These are phyloP conservation scores for Scaptomyza caliginosa DNA, from an alignment of 2,888 invertebrate species.

Conservation along the genomic window DNA sequence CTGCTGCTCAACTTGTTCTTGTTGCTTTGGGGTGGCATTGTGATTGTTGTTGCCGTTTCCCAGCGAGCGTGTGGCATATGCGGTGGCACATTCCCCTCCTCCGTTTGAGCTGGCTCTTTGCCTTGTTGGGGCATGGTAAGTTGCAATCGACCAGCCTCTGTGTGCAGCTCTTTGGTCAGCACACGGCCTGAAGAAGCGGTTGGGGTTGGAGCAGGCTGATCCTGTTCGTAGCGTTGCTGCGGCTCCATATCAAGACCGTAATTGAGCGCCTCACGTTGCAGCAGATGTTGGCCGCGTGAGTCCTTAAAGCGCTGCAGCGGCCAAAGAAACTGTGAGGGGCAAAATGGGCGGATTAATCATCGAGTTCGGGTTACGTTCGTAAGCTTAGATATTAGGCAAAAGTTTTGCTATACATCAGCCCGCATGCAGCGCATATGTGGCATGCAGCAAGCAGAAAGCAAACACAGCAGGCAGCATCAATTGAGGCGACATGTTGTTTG, in stretches of 20 bases:
- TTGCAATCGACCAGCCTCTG: conserved; percentile 40
- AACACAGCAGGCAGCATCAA: conserved; percentile 11
- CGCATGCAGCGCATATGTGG: conserved; percentile 12
- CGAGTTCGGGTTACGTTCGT: conserved; percentile 21
- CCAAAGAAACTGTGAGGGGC: conserved; percentile 88
- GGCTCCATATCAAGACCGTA: conserved; percentile 83
- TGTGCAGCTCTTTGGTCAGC: conserved; percentile 59
- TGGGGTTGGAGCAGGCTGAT: conserved; percentile 75
- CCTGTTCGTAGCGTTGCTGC: conserved; percentile 77
- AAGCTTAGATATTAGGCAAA: conserved; percentile 20
- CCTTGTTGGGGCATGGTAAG: conserved; percentile 15
- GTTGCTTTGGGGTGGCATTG: conserved; percentile 22
- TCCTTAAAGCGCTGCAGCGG: conserved; percentile 91
- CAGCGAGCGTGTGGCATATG: conserved; percentile 80
- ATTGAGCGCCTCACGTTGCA: conserved; percentile 84
- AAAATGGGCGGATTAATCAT: conserved; percentile 17
- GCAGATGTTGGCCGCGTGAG: conserved; percentile 89
- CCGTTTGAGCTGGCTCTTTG: not conserved
- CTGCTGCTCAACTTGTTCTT: conserved; percentile 17
- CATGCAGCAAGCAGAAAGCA: conserved; percentile 27
- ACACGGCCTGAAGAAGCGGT: conserved; percentile 44
- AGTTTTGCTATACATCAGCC: conserved; percentile 12
- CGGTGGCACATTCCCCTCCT: conserved; percentile 45
- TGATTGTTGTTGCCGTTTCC: conserved; percentile 64
- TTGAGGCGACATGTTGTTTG: conserved; percentile 28